phyloP scores from a whole-genome alignment of 2,888 invertebrate species.

The Papilio elwesi region DNA sequence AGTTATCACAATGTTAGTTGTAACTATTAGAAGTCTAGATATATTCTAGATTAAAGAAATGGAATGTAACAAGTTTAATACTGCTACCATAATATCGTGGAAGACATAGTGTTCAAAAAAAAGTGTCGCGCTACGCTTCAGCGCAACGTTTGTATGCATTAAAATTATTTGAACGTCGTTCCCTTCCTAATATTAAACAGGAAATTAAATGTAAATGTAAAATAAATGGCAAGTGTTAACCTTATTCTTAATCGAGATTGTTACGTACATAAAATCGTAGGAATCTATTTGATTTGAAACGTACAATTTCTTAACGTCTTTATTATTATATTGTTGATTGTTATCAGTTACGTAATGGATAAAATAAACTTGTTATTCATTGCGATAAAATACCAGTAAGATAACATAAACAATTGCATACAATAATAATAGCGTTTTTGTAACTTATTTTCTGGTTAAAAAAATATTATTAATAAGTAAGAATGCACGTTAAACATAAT shows the following conservation, averaged over 20 bases:
- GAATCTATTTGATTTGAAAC: background rate
- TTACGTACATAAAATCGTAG: background rate
- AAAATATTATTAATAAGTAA: background rate
- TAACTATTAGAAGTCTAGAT: no score
- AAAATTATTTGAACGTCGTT: background rate
- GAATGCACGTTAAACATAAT: background rate
- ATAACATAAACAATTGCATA: conserved; percentile 5
- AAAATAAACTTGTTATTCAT: conserved; percentile 23
- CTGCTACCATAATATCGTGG: no score
- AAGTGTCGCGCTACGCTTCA: background rate
- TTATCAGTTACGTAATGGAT: conserved; percentile 20
- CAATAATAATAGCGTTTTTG: background rate
- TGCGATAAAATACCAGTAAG: conserved; percentile 3
- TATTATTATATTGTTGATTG: conserved; percentile 6
- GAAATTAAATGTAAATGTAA: background rate
- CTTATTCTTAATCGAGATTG: conserved; percentile 1
- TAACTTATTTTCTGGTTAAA: background rate
- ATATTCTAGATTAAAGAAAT: no score
- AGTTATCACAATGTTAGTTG: no score
- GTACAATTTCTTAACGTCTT: conserved; percentile 5
- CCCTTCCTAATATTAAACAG: background rate
- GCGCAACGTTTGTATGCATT: background rate
- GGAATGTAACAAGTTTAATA: no score
- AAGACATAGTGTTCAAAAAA: background rate
- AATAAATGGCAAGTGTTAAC: background rate